Base-by-base conservation (phyloP, 2,113 vertebrate genomes). In the Felis chaus region DNA sequence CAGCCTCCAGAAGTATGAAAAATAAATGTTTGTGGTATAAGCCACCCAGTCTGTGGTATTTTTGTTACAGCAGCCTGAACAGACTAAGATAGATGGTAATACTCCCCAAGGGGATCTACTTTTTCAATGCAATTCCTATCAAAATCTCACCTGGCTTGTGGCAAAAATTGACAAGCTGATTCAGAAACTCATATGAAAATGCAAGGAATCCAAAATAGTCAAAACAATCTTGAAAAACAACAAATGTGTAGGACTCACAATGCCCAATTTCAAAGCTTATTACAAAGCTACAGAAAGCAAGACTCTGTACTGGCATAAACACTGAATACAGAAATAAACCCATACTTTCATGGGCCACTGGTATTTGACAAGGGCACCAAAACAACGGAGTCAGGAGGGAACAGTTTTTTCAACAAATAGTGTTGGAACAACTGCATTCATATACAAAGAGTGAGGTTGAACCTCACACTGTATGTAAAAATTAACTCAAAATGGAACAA, bases 101-200 rank as follows among this genome's bases (percentile, higher is more conserved):
- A 85, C 25, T 78, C 39, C 14, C 65, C 16, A 79, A 78, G 48
- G 8, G 39, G 18, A 95, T 68, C 84, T 68, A 94, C 27, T 61
- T 83, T 95, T 61, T 80, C 36, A 93, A 15, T 45, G 11, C 41
- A 94, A 90, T 19, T 50, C 14, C 63, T 89, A 81, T 53, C 57
- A 94, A 94, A 96, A 95, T 36, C 53, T 50, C 69, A 94, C 33
- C 27, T 88, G 61, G 12, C 6, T 79, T 86, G 63, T 66, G 31
- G 27, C 5, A 95, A 71, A 94, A 93, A 91, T 16, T 79, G n/a
- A 93, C 18, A 80, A 91, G 23, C 3, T 83, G 84, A 91, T 93
- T 71, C 65, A 82, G 92, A 95, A 93, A 91, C 71, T 93, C 50
- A 66, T 27, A 94, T 8, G 9, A 69, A 97, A 97, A 96, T 84